Percentiles rank a stretch among this genome's conserved stretches.
phyloP scores from a whole-genome alignment of 2,113 vertebrate genomes.

The Nothocercus julius region DNA sequence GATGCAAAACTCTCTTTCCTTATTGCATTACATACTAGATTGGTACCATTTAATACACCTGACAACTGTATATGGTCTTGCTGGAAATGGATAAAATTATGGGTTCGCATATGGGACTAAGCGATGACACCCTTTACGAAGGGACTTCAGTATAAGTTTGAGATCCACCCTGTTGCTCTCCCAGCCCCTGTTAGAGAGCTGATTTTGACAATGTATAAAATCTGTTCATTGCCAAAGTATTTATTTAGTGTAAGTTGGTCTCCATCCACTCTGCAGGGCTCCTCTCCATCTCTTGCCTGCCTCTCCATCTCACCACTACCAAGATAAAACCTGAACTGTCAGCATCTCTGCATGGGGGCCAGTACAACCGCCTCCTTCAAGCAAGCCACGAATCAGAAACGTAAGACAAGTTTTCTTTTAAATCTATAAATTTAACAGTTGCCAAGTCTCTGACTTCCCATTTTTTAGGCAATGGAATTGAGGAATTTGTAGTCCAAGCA shows the following conservation, averaged over 20 bases:
- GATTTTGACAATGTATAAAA: background rate
- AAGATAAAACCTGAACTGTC: background rate
- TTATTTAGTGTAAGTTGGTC: background rate
- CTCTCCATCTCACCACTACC: background rate
- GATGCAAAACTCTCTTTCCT: background rate
- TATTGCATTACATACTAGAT: background rate
- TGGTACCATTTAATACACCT: background rate
- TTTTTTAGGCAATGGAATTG: background rate
- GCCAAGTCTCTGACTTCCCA: background rate
- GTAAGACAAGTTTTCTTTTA: background rate
- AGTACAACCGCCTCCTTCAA: background rate
- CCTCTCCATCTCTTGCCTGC: background rate
- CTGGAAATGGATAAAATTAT: background rate
- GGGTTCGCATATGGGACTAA: no score
- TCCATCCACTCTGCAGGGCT: background rate
- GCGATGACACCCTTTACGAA: background rate
- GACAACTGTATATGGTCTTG: background rate
- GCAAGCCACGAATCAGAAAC: background rate
- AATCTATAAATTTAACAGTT: background rate
- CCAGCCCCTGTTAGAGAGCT: background rate
- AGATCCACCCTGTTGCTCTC: background rate
- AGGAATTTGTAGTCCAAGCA: background rate
- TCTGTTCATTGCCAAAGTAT: background rate
- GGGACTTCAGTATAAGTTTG: background rate
- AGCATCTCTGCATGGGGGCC: background rate